phyloP scores from a whole-genome alignment of 64 coral and sea anemone species.

The Montipora sp. region DNA sequence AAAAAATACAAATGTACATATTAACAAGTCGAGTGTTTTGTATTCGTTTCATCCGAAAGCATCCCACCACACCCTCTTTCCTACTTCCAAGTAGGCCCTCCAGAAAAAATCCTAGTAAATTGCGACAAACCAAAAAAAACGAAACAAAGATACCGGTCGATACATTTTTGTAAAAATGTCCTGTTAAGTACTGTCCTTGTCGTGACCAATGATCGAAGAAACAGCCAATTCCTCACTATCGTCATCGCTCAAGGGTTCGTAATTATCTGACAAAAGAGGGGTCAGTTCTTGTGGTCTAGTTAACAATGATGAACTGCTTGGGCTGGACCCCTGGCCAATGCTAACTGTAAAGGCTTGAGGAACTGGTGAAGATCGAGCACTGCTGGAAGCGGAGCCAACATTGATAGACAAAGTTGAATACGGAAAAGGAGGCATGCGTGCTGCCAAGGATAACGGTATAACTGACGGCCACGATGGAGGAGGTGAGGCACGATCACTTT shows the following conservation, averaged over 20 bases:
- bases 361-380: conserved; percentile 91
- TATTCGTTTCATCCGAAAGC: not conserved
- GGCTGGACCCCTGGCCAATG: conserved; percentile 58
- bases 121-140: too few relatives aligned
- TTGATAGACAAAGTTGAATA: conserved; percentile 85
- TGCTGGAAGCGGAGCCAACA: conserved; percentile 82
- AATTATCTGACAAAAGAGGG: conserved; percentile 86
- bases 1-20: conserved; percentile 29
- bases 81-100: too few relatives aligned
- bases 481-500: conserved; percentile 74
- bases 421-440: conserved; percentile 65
- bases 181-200: not conserved
- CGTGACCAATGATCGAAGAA: not conserved
- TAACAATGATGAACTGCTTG: conserved; percentile 69
- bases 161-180: not conserved
- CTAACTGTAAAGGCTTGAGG: conserved; percentile 44
- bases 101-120: too few relatives aligned
- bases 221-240: conserved; percentile 35
- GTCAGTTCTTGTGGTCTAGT: conserved; percentile 78
- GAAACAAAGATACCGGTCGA: too few relatives aligned
- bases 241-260: conserved; percentile 92
- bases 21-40: conserved; percentile 14
- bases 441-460: conserved; percentile 12
- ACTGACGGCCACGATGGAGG: conserved; percentile 65
- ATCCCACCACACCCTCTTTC: too few relatives aligned